Evolutionary conservation across 2,113 vertebrate species (phyloP), one percentile per base, ranked within the genome.

Genomic region (Micronycteris hirsuta): DNA sequence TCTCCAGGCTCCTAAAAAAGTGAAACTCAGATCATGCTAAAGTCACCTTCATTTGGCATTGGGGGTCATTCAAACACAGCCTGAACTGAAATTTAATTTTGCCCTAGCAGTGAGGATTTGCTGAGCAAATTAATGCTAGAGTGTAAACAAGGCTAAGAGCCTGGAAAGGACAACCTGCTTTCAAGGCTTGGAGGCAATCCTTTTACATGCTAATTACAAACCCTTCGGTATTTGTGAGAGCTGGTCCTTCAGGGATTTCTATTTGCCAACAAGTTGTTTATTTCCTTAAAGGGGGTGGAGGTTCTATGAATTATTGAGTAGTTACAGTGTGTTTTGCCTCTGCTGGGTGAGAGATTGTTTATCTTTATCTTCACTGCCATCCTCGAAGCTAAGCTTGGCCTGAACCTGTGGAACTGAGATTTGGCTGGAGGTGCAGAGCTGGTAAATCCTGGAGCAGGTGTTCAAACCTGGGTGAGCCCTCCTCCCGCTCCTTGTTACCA

Each of bases 141-240:
- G 17, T 94, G 86, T 94, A 94, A 96, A 97, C 93, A 94, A 94
- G 89, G 61, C 82, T 87, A 49, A 78, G 93, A 93, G 74, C 56
- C 80, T 81, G 76, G 41, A 91, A 87, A 86, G 87, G 61, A 93
- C 76, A 67, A 71, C 58, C 43, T 36, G 76, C 92, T 92, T 95
- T 84, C 87, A 77, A 63, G 70, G 45, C 88, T 90, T 91, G 93
- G 92, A 90, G 83, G 94, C 73, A 86, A 77, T 82, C 86, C 86
- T 97, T 97, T 96, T 89, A 93, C 89, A 97, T 97, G 96, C 93
- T 97, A 97, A 97, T 96, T 91, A 86, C 81, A 91, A 95, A 52
- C 74, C 78, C 74, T 87, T 38, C 10, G 13, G 73, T 78, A 81
- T 86, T 96, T 78, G 85, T 93, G 90, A 95, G 93, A 94, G 58